phyloP scores from a whole-genome alignment of 2,113 vertebrate genomes.

The Macroglossus sobrinus region DNA sequence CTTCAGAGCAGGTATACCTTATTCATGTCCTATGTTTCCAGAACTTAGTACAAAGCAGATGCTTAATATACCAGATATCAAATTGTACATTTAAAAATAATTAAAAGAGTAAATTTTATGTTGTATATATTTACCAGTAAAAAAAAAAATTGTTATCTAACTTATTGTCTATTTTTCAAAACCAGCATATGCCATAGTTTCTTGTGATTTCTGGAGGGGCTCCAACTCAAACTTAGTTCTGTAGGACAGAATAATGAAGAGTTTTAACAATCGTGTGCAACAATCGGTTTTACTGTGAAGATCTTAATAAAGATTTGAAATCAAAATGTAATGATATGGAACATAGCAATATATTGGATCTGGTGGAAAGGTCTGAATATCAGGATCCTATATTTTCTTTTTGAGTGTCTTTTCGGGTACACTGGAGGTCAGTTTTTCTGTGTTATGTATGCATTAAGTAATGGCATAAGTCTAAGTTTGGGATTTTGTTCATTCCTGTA shows the following conservation, averaged over 20 bases:
- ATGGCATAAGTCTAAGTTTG: background rate
- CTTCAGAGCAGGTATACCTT: background rate
- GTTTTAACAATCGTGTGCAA: too few relatives aligned
- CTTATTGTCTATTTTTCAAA: background rate
- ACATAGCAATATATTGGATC: background rate
- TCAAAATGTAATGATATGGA: background rate
- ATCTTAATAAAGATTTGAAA: background rate
- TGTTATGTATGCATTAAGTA: background rate
- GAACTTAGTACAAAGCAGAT: background rate
- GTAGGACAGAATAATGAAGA: background rate
- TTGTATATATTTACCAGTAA: background rate
- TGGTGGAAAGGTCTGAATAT: background rate
- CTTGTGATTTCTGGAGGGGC: background rate
- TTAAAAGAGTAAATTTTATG: background rate
- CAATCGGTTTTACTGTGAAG: background rate
- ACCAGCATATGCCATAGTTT: background rate
- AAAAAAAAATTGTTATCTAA: background rate
- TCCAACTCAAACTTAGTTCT: background rate
- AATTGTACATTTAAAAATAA: background rate
- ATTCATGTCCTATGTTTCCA: background rate
- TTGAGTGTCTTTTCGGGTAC: background rate
- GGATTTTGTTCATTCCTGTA: background rate
- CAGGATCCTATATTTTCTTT: background rate
- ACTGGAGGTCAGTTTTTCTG: background rate
- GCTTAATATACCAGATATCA: background rate